Evolutionary conservation across 2,888 invertebrate genomes (phyloP).

Genomic region (Platypus cylindrus): DNA sequence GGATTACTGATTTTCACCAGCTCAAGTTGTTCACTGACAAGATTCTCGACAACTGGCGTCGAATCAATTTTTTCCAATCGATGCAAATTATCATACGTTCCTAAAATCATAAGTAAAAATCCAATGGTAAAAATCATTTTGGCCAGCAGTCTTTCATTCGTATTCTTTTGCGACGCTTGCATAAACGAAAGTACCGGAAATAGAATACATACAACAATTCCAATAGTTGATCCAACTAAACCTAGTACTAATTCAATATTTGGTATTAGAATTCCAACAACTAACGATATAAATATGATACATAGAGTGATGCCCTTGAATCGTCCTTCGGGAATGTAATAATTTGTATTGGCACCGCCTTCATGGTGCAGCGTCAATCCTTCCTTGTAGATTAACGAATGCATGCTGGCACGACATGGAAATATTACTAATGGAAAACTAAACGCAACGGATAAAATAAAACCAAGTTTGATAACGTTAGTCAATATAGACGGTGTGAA

Average conservation of each 20-base stretch:
- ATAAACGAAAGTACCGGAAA: constrained; percentile 87
- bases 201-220: constrained; percentile 83
- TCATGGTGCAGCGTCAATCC: constrained; percentile 54
- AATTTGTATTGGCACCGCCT: constrained; percentile 38
- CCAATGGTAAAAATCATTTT: constrained; percentile 74
- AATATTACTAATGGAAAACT: constrained; percentile 96
- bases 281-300: constrained; percentile 63
- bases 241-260: constrained; percentile 91
- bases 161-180: constrained; percentile 68
- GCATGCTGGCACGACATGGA: constrained; percentile 86
- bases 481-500: constrained; percentile 70
- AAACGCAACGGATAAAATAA: constrained; percentile 87
- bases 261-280: constrained; percentile 76
- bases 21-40: constrained; percentile 1
- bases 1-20: constrained; percentile 6
- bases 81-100: constrained; percentile 79
- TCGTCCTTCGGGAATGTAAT: constrained; percentile 70
- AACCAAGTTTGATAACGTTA: constrained; percentile 86
- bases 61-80: constrained; percentile 35
- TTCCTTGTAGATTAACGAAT: constrained; percentile 78
- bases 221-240: constrained; percentile 89
- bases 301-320: constrained; percentile 73
- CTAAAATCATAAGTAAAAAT: constrained; percentile 74
- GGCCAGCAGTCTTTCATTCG: constrained; percentile 70
- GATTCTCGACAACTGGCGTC: constrained; percentile 34